phyloP scores from a whole-genome alignment of 2,888 invertebrate species.

The Tridacna gigas region DNA sequence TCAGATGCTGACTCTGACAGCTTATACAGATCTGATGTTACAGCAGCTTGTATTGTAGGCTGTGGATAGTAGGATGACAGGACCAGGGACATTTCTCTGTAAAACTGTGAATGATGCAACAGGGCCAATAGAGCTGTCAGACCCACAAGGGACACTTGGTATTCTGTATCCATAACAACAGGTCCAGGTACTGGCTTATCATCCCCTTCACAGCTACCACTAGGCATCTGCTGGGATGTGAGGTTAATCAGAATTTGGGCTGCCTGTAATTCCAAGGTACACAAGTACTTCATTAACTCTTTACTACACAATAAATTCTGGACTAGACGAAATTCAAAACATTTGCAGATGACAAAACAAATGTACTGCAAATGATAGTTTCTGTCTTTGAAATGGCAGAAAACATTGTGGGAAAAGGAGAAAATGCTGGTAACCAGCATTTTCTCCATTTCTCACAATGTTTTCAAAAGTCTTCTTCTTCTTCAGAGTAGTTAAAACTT shows the following conservation, averaged over 20 bases:
- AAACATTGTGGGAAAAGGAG: background rate
- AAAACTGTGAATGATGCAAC: slow-evolving; percentile 82
- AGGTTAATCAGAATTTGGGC: slow-evolving; percentile 81
- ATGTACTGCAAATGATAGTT: too few relatives aligned
- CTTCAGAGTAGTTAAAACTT: too few relatives aligned
- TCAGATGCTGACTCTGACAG: slow-evolving; percentile 69
- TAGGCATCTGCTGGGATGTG: slow-evolving; percentile 80
- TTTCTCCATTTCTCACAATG: background rate
- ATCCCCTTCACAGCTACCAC: slow-evolving; percentile 71
- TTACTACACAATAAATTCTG: background rate
- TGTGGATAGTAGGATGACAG: slow-evolving; percentile 79
- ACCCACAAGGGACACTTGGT: slow-evolving; percentile 80
- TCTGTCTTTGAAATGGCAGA: background rate
- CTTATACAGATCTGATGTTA: slow-evolving; percentile 60
- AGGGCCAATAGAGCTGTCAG: slow-evolving; percentile 81
- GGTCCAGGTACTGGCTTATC: slow-evolving; percentile 81
- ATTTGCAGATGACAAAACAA: background rate
- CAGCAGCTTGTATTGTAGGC: slow-evolving; percentile 78
- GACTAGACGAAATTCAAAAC: background rate
- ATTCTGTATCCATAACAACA: slow-evolving; percentile 80
- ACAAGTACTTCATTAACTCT: background rate
- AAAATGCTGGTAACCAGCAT: background rate
- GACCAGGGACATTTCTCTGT: slow-evolving; percentile 77
- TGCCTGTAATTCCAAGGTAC: slow-evolving; percentile 69
- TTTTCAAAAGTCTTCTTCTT: background rate